These are phyloP conservation scores for Mechanitis mazaeus DNA, from an alignment of 2,888 invertebrate genomes.

Conservation along the genomic window DNA sequence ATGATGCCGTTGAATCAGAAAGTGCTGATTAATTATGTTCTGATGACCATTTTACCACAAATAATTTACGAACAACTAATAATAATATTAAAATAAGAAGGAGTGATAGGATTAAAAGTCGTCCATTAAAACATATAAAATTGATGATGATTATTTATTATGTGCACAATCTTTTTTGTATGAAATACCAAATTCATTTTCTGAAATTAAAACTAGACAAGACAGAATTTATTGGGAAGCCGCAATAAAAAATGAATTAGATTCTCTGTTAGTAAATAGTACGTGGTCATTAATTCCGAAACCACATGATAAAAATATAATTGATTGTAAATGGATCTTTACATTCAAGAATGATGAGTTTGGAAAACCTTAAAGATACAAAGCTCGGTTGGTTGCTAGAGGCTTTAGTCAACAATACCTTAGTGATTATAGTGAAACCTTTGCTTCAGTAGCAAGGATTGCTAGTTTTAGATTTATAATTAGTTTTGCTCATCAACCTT, in stretches of 20 bases:
- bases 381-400: slow-evolving; percentile 17
- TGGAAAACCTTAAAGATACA: slow-evolving; percentile 11
- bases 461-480: slow-evolving; percentile 19
- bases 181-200: too few relatives aligned
- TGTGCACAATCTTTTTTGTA: too few relatives aligned
- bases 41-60: too few relatives aligned
- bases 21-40: too few relatives aligned
- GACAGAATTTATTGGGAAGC: too few relatives aligned
- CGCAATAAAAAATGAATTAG: slow-evolving; percentile 9
- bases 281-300: slow-evolving; percentile 9
- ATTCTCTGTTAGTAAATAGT: background rate
- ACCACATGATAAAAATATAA: slow-evolving; percentile 8
- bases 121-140: too few relatives aligned
- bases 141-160: too few relatives aligned
- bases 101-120: too few relatives aligned
- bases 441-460: slow-evolving; percentile 16
- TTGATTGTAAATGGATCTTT: slow-evolving; percentile 15
- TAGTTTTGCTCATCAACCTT: slow-evolving; percentile 10
- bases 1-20: too few relatives aligned
- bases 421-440: slow-evolving; percentile 16
- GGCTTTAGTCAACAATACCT: slow-evolving; percentile 15
- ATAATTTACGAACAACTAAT: too few relatives aligned
- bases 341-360: slow-evolving; percentile 10
- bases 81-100: too few relatives aligned
- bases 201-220: too few relatives aligned